phyloP scores from a whole-genome alignment of 2,888 invertebrate species.

The Meiosimyza decipiens region DNA sequence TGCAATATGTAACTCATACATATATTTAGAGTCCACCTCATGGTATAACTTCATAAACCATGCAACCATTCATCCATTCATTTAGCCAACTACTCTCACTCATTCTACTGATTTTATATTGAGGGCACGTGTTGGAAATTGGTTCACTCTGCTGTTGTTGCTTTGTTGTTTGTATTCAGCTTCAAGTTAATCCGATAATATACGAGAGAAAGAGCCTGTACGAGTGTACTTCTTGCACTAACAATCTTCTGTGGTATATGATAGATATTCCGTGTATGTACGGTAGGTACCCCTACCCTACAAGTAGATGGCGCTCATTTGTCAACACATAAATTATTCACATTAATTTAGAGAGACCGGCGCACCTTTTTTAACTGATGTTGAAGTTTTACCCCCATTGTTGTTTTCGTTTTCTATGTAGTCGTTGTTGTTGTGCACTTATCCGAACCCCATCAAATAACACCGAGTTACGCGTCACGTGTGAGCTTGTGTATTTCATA shows the following conservation, averaged over 20 bases:
- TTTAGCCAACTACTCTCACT: neutral
- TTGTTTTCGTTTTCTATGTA: neutral
- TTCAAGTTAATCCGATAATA: too few relatives aligned
- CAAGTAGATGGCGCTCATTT: slow-evolving; percentile 6
- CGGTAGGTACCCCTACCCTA: neutral
- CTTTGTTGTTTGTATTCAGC: too few relatives aligned
- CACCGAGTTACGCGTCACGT: neutral
- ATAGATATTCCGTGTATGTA: neutral
- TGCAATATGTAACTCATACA: neutral
- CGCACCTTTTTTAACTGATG: slow-evolving; percentile 3
- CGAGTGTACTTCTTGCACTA: too few relatives aligned
- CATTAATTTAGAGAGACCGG: slow-evolving; percentile 3
- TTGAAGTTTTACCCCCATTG: neutral
- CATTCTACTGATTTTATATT: too few relatives aligned
- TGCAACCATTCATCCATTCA: neutral
- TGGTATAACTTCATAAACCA: too few relatives aligned
- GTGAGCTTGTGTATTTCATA: neutral
- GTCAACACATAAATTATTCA: slow-evolving; percentile 12
- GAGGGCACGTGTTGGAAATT: slow-evolving; percentile 12
- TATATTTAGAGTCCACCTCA: too few relatives aligned
- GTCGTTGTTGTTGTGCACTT: slow-evolving; percentile 7
- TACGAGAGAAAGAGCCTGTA: too few relatives aligned
- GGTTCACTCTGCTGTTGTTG: neutral
- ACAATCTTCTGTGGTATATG: too few relatives aligned
- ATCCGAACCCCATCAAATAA: slow-evolving; percentile 10